Evolutionary conservation across 2,888 invertebrate genomes (phyloP), one percentile per base, ranked within the genome.

Genomic region (Strigamia transsilvanica): DNA sequence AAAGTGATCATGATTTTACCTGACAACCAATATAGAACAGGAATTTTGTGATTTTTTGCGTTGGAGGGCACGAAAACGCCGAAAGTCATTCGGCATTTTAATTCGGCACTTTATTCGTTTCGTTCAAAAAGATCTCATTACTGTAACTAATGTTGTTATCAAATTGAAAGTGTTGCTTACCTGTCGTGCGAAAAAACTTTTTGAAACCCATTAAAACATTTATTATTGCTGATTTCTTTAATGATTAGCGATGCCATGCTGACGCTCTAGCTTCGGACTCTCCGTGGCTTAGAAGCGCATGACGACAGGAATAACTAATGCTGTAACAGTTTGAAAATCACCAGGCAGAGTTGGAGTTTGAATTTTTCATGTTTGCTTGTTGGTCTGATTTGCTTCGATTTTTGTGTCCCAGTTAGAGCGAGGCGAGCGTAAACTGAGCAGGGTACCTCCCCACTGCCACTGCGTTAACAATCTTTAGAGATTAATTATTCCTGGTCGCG

Each of bases 71-170:
- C 87, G 87, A 93, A 99, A 51, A 98, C 90, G 0, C 95, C 95
- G 88, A 99, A 97, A 86, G 94, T 97, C 96, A 98, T 98, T 84
- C 92, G 91, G 88, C 98, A 98, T 87, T 93, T 92, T 83, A 97
- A 87, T 85, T 92, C 92, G 34, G 90, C 88, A 82, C 97, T 93
- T 83, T 81, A n/a, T n/a, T n/a, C n/a, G 86, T 84, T n/a, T n/a
- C n/a, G n/a, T n/a, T n/a, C 42, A 85, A 85, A 83, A 18, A 38
- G 12, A 78, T 34, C n/a, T 38, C 9, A 78, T 12, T 6, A 18
- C 21, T 27, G 41, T 6, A 34, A 9, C 15, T 27, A 3, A 38
- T 12, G 6, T 18, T 77, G 23, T 18, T 32, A 27, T 32, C 34
- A 5, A 27, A 27, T n/a, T n/a, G n/a, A 23, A 9, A 78, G 34